Evolutionary conservation across 2,888 invertebrate genomes (phyloP).

Genomic region (Argynnis bischoffii): DNA sequence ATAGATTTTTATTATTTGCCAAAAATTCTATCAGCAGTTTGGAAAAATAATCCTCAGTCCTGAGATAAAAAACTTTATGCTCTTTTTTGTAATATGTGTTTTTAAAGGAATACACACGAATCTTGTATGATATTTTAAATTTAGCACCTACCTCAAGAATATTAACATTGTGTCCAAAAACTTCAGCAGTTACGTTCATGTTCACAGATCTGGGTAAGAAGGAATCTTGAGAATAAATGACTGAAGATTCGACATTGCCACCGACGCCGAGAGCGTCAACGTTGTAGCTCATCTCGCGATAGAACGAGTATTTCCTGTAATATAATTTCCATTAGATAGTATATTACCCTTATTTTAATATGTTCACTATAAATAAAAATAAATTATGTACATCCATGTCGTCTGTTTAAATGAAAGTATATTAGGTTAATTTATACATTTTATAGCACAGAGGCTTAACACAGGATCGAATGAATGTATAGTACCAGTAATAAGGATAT

Average conservation of each 20-base stretch:
- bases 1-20: too few relatives aligned
- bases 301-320: conserved; percentile 88
- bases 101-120: too few relatives aligned
- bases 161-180: conserved; percentile 91
- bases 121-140: too few relatives aligned
- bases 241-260: conserved; percentile 85
- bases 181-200: conserved; percentile 88
- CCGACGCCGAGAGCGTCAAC: conserved; percentile 87
- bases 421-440: too few relatives aligned
- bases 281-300: conserved; percentile 88
- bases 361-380: background rate
- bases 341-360: background rate
- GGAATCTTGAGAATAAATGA: conserved; percentile 92
- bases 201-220: conserved; percentile 88
- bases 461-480: too few relatives aligned
- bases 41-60: too few relatives aligned
- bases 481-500: too few relatives aligned
- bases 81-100: too few relatives aligned
- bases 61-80: too few relatives aligned
- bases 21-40: too few relatives aligned
- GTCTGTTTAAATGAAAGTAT: too few relatives aligned
- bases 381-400: background rate
- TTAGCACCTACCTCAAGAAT: conserved; percentile 84
- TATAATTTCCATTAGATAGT: conserved; percentile 2
- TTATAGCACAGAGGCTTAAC: too few relatives aligned